A percentile compares a stretch with the other conserved stretches of the same genome.
Evolutionary conservation across 64 coral and sea anemone species (phyloP).

Genomic region (Pocillopora damicornis): DNA sequence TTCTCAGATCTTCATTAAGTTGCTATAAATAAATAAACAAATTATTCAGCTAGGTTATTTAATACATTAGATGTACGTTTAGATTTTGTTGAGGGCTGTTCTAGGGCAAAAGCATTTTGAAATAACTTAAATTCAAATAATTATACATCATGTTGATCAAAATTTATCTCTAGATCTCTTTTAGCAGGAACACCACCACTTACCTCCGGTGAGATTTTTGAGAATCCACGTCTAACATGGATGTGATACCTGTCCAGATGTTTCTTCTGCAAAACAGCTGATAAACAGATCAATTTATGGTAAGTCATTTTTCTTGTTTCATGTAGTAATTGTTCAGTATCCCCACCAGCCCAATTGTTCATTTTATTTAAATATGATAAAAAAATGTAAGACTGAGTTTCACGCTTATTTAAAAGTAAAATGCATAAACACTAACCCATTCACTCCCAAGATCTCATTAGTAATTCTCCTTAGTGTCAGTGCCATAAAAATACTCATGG

Average conservation of each 20-base stretch:
- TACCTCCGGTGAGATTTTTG: slow-evolving; percentile 89
- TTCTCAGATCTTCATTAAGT: slow-evolving; percentile 76
- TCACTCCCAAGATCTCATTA: too few relatives aligned
- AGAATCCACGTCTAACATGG: slow-evolving; percentile 82
- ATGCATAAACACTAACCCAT: background rate
- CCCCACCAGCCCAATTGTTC: too few relatives aligned
- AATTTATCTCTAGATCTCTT: background rate
- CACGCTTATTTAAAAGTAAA: background rate
- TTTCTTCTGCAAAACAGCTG: slow-evolving; percentile 78
- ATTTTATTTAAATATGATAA: background rate
- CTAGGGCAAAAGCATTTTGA: too few relatives aligned
- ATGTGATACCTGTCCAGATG: slow-evolving; percentile 82
- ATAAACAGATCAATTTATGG: background rate
- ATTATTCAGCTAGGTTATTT: too few relatives aligned
- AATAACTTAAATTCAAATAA: background rate
- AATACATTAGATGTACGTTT: too few relatives aligned
- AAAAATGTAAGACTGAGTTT: background rate
- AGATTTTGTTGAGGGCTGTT: too few relatives aligned
- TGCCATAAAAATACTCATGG: too few relatives aligned
- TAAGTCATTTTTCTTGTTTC: too few relatives aligned
- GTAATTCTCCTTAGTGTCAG: too few relatives aligned
- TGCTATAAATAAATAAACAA: slow-evolving; percentile 37
- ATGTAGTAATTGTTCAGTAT: too few relatives aligned
- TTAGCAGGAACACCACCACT: background rate
- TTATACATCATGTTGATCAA: background rate